phyloP scores from a whole-genome alignment of 2,113 vertebrate genomes.

The Mixornis gularis region DNA sequence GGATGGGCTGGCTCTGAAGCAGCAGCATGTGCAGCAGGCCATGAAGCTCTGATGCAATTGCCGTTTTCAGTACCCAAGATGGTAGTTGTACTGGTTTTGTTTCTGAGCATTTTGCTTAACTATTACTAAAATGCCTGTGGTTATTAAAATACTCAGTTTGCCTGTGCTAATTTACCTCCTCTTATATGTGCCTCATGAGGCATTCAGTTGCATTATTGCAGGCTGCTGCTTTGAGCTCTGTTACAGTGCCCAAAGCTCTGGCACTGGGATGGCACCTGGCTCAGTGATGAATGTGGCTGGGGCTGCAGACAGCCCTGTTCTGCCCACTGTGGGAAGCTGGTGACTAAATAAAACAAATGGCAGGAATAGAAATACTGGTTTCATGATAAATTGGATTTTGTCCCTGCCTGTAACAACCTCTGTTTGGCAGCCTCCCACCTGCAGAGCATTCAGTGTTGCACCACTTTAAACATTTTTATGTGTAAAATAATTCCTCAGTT shows the following conservation, averaged over 20 bases:
- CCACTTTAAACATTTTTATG: not conserved
- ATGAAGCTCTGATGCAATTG: not conserved
- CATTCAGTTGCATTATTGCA: not conserved
- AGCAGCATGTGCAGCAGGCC: not conserved
- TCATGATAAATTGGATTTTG: not conserved
- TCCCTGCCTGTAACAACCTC: not conserved
- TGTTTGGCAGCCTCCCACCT: not conserved
- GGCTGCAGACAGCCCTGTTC: not conserved
- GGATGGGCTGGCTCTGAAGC: not conserved
- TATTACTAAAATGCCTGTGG: not conserved
- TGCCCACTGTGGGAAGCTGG: not conserved
- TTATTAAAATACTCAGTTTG: not conserved
- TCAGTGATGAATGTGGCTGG: not conserved
- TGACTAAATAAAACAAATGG: not conserved
- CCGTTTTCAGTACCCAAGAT: not conserved
- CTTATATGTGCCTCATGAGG: not conserved
- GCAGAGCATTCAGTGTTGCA: not conserved
- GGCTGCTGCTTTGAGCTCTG: not conserved
- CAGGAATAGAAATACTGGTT: not conserved
- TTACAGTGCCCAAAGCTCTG: not conserved
- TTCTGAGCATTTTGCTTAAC: not conserved
- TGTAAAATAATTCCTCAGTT: not conserved
- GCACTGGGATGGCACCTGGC: not conserved
- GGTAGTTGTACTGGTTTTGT: not conserved
- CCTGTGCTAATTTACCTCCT: not conserved